Conservation (phyloP, 2,113 vertebrate genomes). For the Pteropus alecto region DNA sequence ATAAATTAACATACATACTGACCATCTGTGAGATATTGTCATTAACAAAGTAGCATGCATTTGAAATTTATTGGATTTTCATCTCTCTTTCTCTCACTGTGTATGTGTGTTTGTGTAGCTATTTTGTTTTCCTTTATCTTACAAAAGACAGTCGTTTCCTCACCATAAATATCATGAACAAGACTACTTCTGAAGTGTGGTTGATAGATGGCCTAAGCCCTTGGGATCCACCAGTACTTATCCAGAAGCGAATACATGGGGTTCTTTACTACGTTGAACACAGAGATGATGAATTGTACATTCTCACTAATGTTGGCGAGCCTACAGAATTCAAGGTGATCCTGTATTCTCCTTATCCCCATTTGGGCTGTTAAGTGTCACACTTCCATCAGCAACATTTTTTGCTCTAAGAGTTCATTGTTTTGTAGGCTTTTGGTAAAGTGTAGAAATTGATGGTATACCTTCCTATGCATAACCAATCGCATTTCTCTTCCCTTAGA, state of each 20-base stretch:
- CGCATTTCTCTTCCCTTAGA: background rate
- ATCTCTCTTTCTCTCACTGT: background rate
- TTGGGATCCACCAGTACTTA: conserved; percentile 84
- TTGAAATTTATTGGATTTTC: background rate
- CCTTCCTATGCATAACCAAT: background rate
- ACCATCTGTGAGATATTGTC: background rate
- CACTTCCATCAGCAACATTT: background rate
- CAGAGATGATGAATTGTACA: conserved; percentile 86
- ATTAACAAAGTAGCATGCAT: background rate
- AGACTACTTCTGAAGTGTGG: conserved; percentile 93
- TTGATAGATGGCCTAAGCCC: conserved; percentile 85
- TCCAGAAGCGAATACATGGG: conserved; percentile 87
- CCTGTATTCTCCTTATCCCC: background rate
- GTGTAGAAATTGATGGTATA: background rate
- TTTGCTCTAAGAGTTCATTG: background rate
- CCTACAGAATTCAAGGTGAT: conserved; percentile 91
- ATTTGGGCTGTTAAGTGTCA: background rate
- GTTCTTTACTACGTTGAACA: conserved; percentile 94
- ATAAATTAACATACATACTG: background rate
- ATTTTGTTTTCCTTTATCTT: conserved; percentile 93
- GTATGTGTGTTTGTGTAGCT: conserved; percentile 66
- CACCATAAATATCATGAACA: conserved; percentile 94
- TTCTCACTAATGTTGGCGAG: conserved; percentile 91
- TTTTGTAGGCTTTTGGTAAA: background rate
- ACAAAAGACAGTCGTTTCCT: conserved; percentile 90